Conservation (phyloP, 1,140 invertebrate species). For the Drosophila pectinifera region DNA sequence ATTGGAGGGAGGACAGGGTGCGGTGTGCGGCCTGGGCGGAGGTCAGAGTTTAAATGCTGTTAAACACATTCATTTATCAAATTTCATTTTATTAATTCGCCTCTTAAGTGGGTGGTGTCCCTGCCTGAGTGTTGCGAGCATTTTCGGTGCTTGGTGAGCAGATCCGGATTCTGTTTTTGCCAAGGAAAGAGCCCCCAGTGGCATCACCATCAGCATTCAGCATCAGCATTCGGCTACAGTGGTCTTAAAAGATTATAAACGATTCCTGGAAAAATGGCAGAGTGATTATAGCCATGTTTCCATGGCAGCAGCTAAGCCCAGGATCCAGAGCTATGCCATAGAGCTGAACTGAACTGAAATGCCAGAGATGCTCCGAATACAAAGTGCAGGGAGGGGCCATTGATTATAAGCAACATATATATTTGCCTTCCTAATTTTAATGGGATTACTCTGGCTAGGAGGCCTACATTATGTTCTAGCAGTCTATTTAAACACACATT, state of each 20-base stretch:
- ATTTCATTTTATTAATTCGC: slow-evolving; percentile 71
- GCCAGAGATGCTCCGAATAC: slow-evolving; percentile 20
- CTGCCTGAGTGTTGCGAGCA: slow-evolving; percentile 16
- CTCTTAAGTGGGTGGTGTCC: slow-evolving; percentile 31
- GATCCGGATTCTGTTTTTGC: slow-evolving; percentile 21
- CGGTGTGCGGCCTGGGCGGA: slow-evolving; percentile 21
- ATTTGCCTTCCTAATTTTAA: slow-evolving; percentile 40
- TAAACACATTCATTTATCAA: slow-evolving; percentile 78
- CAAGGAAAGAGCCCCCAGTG: slow-evolving; percentile 22
- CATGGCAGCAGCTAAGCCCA: slow-evolving; percentile 50
- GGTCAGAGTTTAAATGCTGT: slow-evolving; percentile 70
- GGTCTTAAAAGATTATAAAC: slow-evolving; percentile 73
- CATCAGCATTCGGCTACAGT: slow-evolving; percentile 38
- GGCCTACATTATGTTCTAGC: not conserved
- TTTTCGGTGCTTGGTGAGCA: slow-evolving; percentile 7
- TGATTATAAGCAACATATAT: slow-evolving; percentile 48
- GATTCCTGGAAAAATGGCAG: slow-evolving; percentile 64
- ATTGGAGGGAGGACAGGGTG: not conserved
- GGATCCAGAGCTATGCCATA: slow-evolving; percentile 22
- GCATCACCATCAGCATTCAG: slow-evolving; percentile 35
- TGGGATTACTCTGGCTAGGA: slow-evolving; percentile 14
- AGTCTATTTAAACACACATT: slow-evolving; percentile 18
- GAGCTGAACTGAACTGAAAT: slow-evolving; percentile 34
- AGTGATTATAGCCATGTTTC: slow-evolving; percentile 61
- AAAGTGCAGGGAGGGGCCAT: slow-evolving; percentile 6